Conservation (phyloP, 2,113 vertebrate genomes). For the Myodes glareolus region DNA sequence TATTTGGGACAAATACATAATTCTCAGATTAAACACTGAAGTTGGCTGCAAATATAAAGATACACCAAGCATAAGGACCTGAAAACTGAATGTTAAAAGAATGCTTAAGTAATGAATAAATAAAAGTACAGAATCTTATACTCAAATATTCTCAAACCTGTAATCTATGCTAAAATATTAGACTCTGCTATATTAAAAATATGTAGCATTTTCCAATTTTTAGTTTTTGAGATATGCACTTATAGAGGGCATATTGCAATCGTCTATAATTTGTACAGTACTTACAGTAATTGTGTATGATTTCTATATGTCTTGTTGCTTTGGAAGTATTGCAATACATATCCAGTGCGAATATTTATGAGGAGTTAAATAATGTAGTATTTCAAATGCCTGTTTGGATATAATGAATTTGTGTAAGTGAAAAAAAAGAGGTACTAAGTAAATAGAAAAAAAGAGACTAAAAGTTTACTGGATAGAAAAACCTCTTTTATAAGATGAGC, state of each 20-base stretch:
- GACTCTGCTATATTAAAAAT: no score
- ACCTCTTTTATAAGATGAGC: neutral
- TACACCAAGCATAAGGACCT: no score
- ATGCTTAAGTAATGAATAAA: neutral
- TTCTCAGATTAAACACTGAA: neutral
- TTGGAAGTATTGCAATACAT: neutral
- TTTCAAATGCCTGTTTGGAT: neutral
- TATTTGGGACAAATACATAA: neutral
- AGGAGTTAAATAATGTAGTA: neutral
- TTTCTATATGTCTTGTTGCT: neutral
- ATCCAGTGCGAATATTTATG: neutral
- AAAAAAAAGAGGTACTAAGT: neutral
- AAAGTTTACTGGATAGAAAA: neutral
- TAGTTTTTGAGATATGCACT: neutral
- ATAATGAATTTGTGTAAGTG: neutral
- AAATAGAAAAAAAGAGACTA: neutral
- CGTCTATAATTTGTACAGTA: neutral
- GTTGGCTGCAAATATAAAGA: neutral
- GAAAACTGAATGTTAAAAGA: neutral
- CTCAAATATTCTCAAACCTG: neutral
- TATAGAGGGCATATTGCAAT: neutral
- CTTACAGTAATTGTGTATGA: neutral
- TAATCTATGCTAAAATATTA: neutral
- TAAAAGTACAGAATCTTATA: neutral
- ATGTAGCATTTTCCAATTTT: neutral